Conservation (phyloP, 2,113 vertebrate genomes). For the Pogonocichla stellata region DNA sequence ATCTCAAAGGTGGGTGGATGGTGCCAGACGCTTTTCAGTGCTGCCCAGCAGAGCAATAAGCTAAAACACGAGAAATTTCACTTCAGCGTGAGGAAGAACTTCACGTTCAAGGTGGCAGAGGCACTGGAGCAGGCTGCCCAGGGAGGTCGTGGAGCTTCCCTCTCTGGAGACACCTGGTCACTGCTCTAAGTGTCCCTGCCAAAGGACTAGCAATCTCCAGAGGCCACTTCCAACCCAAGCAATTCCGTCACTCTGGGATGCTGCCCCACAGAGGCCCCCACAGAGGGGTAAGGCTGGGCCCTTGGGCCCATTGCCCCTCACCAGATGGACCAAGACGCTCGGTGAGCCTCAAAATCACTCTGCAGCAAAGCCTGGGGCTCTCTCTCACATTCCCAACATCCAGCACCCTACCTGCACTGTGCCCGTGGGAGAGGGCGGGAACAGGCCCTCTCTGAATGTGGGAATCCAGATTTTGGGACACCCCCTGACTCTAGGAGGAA, state of each 20-base stretch:
- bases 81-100: background rate
- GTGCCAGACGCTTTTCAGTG: background rate
- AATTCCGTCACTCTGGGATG: background rate
- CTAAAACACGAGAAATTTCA: background rate
- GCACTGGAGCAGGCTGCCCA: background rate
- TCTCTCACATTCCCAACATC: background rate
- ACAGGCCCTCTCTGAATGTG: background rate
- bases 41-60: background rate
- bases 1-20: background rate
- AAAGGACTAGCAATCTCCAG: background rate
- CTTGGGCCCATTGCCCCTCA: background rate
- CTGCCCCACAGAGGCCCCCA: background rate
- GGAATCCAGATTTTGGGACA: background rate
- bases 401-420: fast-evolving
- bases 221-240: background rate
- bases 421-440: background rate
- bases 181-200: background rate
- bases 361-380: background rate
- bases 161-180: too few relatives aligned
- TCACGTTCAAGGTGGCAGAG: background rate
- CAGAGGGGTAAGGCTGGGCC: background rate
- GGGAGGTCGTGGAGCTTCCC: background rate
- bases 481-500: fast-evolving
- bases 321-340: too few relatives aligned
- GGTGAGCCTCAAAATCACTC: background rate